Conservation (phyloP, 2,797 vertebrate species). For the Taenioides sp. region DNA sequence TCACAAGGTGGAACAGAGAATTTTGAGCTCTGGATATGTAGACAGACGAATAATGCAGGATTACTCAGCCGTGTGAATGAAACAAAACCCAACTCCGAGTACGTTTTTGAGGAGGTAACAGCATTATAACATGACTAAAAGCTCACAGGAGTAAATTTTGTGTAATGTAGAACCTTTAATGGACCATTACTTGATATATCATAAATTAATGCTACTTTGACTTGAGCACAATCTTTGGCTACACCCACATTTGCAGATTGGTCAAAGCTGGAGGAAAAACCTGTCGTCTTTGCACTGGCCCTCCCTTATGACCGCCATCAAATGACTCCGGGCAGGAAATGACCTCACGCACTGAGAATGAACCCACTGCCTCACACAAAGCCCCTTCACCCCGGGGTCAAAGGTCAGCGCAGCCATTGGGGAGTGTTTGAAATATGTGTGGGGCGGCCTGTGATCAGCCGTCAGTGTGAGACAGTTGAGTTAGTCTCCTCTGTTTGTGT, state of each 20-base stretch:
- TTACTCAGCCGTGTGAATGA: too few relatives aligned
- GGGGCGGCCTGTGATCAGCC: slow-evolving; percentile 60
- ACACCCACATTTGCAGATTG: neutral
- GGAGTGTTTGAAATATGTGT: slow-evolving; percentile 52
- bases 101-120: too few relatives aligned
- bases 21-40: too few relatives aligned
- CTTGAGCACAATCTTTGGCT: too few relatives aligned
- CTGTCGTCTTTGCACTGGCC: slow-evolving; percentile 11
- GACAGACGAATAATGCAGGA: too few relatives aligned
- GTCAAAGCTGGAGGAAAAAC: neutral
- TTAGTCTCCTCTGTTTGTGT: slow-evolving; percentile 39
- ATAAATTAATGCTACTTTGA: too few relatives aligned
- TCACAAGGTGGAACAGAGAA: too few relatives aligned
- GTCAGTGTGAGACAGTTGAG: slow-evolving; percentile 56
- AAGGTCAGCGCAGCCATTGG: slow-evolving; percentile 53
- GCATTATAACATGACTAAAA: too few relatives aligned
- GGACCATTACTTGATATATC: too few relatives aligned
- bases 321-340: slow-evolving; percentile 60
- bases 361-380: slow-evolving; percentile 53
- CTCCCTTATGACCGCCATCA: slow-evolving; percentile 19
- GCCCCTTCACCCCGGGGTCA: slow-evolving; percentile 57
- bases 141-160: too few relatives aligned
- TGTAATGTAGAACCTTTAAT: too few relatives aligned
- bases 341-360: slow-evolving; percentile 67
- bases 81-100: too few relatives aligned